Base-by-base conservation (phyloP, 2,113 vertebrate genomes). In the Campylomormyrus numenius region DNA sequence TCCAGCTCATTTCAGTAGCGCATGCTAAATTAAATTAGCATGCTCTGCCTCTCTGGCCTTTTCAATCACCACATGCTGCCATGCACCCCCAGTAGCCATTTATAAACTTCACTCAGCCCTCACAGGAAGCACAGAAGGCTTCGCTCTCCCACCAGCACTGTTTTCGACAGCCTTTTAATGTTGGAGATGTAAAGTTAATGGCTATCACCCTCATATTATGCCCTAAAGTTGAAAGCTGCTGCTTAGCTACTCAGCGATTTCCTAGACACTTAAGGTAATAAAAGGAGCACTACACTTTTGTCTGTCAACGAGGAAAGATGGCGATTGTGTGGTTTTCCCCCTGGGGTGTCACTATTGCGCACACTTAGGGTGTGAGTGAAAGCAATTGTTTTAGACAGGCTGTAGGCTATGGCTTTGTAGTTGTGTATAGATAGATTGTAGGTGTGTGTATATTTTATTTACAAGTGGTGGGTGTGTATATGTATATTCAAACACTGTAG, bases 401-500 rank as follows among this genome's bases (percentile, higher is more conserved):
- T 39, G 35, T 39, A 80, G 35, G 74, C 74, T 80, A 77, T 77
- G 74, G 17, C 35, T 35, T 42, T 42, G 13, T 77, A 77, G 31
- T 35, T 77, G 70, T 77, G 70, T 42, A 5, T 17, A 77, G 27
- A 15, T 77, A 39, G 35, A 77, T 17, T 77, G 31, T 80, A 80
- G 74, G 35, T 80, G 74, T 80, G 74, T 80, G 35, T 80, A 42
- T 77, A 42, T 42, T 80, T 0, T 42, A 42, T 42, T 42, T 5
- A 80, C 7, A 80, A 35, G 35, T 39, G 49, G 91, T 88, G 52
- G 6, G 88, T 46, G 17, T 88, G 62, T 90, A 85, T 77, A 31
- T 35, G 85, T 83, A 11, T 42, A 39, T 27, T 85, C 90, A 45
- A 45, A 27, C 88, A 39, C 31, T 80, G 17, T 66, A 39, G 9